These are phyloP conservation scores for Benthosema pterotum DNA, from an alignment of 2,797 vertebrate genomes.

Conservation along the genomic window DNA sequence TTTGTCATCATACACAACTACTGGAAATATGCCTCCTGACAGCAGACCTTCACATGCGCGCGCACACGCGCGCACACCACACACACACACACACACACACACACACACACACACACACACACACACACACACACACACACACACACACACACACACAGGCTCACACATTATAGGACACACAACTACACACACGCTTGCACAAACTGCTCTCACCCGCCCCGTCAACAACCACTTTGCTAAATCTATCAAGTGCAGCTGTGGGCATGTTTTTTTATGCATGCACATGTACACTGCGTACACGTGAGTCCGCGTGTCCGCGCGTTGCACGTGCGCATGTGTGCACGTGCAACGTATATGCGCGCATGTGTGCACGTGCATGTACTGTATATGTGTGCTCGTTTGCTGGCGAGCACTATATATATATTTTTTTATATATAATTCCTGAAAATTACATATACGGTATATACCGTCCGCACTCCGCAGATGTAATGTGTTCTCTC, in stretches of 20 bases:
- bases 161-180: not conserved
- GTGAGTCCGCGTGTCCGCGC: slow-evolving; percentile 21
- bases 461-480: slow-evolving; percentile 10
- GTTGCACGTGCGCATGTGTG: not conserved
- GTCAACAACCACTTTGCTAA: slow-evolving; percentile 44
- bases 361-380: not conserved
- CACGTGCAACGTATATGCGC: not conserved
- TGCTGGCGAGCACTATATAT: slow-evolving; percentile 20
- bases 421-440: slow-evolving; percentile 3
- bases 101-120: slow-evolving; percentile 17
- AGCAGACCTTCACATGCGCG: slow-evolving; percentile 49
- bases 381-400: not conserved
- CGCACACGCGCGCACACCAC: not conserved
- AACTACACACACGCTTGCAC: not conserved
- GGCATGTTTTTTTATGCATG: slow-evolving; percentile 44
- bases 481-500: slow-evolving; percentile 23
- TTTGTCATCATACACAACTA: slow-evolving; percentile 73
- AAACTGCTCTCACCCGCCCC: slow-evolving; percentile 40
- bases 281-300: slow-evolving; percentile 20
- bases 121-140: not conserved
- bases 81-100: slow-evolving; percentile 39
- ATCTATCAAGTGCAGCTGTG: slow-evolving; percentile 54
- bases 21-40: slow-evolving; percentile 73
- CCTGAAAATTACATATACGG: slow-evolving; percentile 17
- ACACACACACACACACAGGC: not conserved